Evolutionary conservation across 2,888 invertebrate genomes (phyloP), one percentile per base, ranked within the genome.

Genomic region (Apodemia zela): DNA sequence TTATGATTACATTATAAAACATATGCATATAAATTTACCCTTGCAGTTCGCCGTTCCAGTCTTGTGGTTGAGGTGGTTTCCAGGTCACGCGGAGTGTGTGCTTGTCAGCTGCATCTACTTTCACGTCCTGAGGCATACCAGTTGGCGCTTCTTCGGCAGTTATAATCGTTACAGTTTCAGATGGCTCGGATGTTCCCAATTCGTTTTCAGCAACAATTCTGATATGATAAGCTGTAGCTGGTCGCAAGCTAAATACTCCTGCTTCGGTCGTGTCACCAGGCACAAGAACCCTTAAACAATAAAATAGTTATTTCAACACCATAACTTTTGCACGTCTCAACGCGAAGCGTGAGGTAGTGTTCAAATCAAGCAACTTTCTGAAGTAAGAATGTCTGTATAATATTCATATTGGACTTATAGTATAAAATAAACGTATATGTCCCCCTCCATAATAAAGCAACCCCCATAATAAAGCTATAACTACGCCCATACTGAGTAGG

Each of bases 121-220:
- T 95, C 47, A 97, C 95, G 71, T 94, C 95, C 68, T 95, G 96
- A 58, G 97, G 97, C 66, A 97, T 96, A 59, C 97, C 97, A 66
- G 96, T 95, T 1, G 96, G 96, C 7, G 95, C 95, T 93, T 98
- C 98, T 88, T 99, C 98, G 47, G 98, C 97, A 35, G 99, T 99
- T 68, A 98, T 98, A 69, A 98, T 98, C 2, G 97, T 97, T 2
- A 98, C 97, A 2, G 97, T 96, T 78, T 98, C 97, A 0, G 98
- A 98, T 2, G 97, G 97, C 72, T 96, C 96, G 38, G 98, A 98
- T n/a, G 95, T 94, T 63, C 98, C 98, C 68, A 98, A 95, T 84
- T 97, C 97, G 78, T 98, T 98, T 88, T 98, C 97, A 65, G 98
- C 98, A 2, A 98, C 96, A 76, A 98, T 97, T 70, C 98, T 93